Conservation (phyloP, 2,888 invertebrate species). For the Mythimna lalbum region DNA sequence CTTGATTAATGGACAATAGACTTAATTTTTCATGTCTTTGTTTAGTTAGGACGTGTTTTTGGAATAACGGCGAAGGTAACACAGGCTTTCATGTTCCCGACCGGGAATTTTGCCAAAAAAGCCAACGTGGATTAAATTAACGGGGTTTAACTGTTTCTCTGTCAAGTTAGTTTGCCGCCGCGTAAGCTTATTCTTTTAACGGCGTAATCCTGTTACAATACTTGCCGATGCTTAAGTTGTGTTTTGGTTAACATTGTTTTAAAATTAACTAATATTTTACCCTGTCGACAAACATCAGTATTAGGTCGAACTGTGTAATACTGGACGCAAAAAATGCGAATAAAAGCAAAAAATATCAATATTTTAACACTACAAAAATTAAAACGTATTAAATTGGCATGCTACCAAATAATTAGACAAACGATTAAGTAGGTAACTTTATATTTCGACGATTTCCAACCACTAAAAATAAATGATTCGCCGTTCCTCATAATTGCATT, state of each 20-base stretch:
- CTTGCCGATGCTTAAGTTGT: background rate
- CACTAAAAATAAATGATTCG: background rate
- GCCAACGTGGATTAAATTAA: slow-evolving; percentile 45
- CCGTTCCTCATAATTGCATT: no score
- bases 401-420: background rate
- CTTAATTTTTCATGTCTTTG: slow-evolving; percentile 79
- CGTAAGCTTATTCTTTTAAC: slow-evolving; percentile 17
- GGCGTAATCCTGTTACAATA: slow-evolving; percentile 50
- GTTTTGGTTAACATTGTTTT: slow-evolving; percentile 11
- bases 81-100: slow-evolving; percentile 69
- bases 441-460: background rate
- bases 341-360: background rate
- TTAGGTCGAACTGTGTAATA: background rate
- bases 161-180: slow-evolving; percentile 33
- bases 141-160: slow-evolving; percentile 45
- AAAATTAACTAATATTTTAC: background rate
- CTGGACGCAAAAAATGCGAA: background rate
- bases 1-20: slow-evolving; percentile 86
- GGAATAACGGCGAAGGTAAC: slow-evolving; percentile 66
- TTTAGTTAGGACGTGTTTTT: slow-evolving; percentile 73
- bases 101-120: slow-evolving; percentile 46
- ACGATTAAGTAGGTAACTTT: no score
- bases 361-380: background rate
- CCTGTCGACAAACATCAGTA: slow-evolving; percentile 8
- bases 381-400: background rate